A percentile compares a stretch with the other conserved stretches of the same genome.
phyloP scores from a whole-genome alignment of 2,888 invertebrate species.

The Megaustenia siamemsis region DNA sequence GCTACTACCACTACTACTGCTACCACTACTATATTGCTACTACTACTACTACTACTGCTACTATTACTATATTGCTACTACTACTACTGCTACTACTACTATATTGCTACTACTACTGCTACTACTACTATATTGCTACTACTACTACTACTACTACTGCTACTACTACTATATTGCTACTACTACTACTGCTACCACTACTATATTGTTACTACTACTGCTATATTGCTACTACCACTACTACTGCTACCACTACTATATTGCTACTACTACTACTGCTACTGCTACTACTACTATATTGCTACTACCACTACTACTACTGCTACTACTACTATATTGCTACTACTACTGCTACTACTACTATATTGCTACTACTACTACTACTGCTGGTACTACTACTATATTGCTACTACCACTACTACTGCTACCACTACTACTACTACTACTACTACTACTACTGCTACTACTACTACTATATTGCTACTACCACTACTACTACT shows the following conservation, averaged over 20 bases:
- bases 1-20: no score
- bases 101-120: no score
- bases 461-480: no score
- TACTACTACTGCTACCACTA: slow-evolving; percentile 22
- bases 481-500: no score
- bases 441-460: neutral
- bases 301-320: neutral
- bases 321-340: neutral
- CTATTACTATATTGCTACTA: no score
- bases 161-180: neutral
- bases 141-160: neutral
- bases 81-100: no score
- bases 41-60: no score
- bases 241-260: neutral
- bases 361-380: neutral
- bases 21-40: no score
- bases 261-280: neutral
- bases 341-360: slow-evolving; percentile 17
- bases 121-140: neutral
- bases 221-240: slow-evolving; percentile 14
- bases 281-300: slow-evolving; percentile 19
- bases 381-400: slow-evolving; percentile 10
- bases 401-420: neutral
- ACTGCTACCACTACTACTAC: neutral
- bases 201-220: neutral